Base-by-base conservation (phyloP, 2,797 vertebrate genomes). In the Enteromius paludinosus region DNA sequence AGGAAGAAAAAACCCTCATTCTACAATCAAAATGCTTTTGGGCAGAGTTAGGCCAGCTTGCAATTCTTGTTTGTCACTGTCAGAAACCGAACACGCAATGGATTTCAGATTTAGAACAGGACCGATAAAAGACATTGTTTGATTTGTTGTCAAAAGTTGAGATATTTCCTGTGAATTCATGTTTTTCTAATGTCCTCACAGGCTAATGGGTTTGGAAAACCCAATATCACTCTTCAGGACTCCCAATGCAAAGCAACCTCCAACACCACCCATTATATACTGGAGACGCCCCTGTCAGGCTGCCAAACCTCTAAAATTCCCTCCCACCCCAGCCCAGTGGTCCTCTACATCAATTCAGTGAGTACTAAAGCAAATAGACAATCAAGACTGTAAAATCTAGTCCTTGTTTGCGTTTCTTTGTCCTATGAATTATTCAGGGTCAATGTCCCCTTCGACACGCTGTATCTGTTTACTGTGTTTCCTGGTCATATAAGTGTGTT, bases 221-320 rank as follows among this genome's bases (percentile, higher is more conserved):
- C 95, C 69, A 97, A 96, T 85, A 94, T 99, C 85, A 97, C 96
- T 0, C 93, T 99, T 66, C 90, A 95, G 88, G 97, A 99, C 93
- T 95, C 94, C 83, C 88, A 91, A 56, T 99, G 98, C 93, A 97
- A 95, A 92, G 97, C 98, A 81, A 94, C 87, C 71, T 94, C 92
- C 87, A 99, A 98, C 73, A 91, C 89, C 83, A 99, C 97, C 78
- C 98, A 99, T 93, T 98, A 97, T 93, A 96, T 96, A n/a, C 88
- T 99, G 93, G 95, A 98, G 84, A 97, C 97, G 12, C 88, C 94
- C 0, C 93, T 95, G 87, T 92, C 90, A 30, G 95, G 95, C 74
- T 99, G 98, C 10, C 92, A 94, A 28, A 99, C 97, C 87, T 87
- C 85, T 23, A 52, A 89, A 5, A 92, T 85, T 83, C 88, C 91